Percentiles rank a stretch among this genome's conserved stretches.
Conservation (phyloP, 2,113 vertebrate genomes). For the Gallinago undulata region DNA sequence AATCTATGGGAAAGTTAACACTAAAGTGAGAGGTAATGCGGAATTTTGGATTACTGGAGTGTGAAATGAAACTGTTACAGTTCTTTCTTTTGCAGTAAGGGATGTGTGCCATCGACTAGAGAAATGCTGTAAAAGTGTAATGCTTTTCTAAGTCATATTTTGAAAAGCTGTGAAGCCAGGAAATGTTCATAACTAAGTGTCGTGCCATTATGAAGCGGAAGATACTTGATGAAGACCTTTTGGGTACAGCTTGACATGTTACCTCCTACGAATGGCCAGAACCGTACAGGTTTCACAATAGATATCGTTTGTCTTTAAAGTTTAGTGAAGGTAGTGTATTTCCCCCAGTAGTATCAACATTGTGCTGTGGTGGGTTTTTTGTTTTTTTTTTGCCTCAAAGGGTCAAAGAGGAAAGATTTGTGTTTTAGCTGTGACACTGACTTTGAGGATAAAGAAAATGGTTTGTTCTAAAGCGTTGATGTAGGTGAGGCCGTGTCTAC, state of each 20-base stretch:
- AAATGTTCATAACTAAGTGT: background rate
- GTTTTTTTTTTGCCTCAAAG: background rate
- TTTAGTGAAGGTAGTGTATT: background rate
- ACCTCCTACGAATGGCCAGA: background rate
- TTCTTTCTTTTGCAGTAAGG: background rate
- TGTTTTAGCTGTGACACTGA: background rate
- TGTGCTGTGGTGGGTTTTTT: background rate
- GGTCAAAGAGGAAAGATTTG: background rate
- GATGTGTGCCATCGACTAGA: background rate
- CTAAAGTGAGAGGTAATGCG: conserved; percentile 20
- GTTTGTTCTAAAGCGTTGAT: background rate
- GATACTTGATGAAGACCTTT: background rate
- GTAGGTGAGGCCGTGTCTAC: background rate
- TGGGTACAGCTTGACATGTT: background rate
- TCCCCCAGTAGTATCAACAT: background rate
- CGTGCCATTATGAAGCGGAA: background rate
- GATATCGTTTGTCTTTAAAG: background rate
- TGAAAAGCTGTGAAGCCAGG: background rate
- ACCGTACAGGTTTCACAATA: background rate
- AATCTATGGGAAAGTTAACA: conserved; percentile 53
- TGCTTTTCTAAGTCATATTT: background rate
- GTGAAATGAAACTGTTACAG: conserved; percentile 56
- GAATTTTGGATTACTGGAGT: conserved; percentile 45
- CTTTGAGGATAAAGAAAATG: background rate
- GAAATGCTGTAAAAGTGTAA: background rate